Evolutionary conservation across 92 coral and sea anemone species (phyloP).

Genomic region (Metridium senile): DNA sequence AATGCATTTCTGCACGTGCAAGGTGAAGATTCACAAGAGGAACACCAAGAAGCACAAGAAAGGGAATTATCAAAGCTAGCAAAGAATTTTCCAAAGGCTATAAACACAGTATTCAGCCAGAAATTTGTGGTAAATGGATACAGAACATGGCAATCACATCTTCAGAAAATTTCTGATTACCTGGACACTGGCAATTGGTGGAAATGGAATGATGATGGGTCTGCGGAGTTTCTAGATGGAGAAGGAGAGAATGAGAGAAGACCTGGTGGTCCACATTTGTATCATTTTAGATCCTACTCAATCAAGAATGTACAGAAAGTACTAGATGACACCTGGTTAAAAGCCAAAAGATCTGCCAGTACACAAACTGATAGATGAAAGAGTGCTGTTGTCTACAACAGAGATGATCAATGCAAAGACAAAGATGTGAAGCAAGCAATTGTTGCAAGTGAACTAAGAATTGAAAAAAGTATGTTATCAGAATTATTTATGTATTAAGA

Average conservation of each 20-base stretch:
- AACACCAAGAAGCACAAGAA: background rate
- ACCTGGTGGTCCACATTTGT: conserved; percentile 12
- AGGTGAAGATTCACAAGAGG: conserved; percentile 17
- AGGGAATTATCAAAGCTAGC: conserved; percentile 31
- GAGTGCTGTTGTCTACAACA: too few relatives aligned
- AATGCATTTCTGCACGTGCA: conserved; percentile 37
- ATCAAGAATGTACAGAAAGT: background rate
- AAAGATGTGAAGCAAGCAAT: too few relatives aligned
- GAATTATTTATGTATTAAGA: too few relatives aligned
- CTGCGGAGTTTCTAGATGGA: conserved; percentile 30
- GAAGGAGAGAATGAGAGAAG: conserved; percentile 5
- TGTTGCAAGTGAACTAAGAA: too few relatives aligned
- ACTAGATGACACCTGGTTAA: background rate
- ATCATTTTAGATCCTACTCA: background rate
- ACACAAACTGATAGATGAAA: too few relatives aligned
- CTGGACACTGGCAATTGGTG: conserved; percentile 39
- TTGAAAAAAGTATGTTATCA: too few relatives aligned
- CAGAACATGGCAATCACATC: conserved; percentile 31
- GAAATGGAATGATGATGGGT: conserved; percentile 44
- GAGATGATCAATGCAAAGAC: too few relatives aligned
- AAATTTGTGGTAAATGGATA: conserved; percentile 10
- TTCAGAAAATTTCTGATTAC: conserved; percentile 27
- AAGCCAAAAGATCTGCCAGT: too few relatives aligned
- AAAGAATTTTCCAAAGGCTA: conserved; percentile 1
- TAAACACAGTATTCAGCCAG: conserved; percentile 20